Percentiles rank a stretch among this genome's conserved stretches.
These are phyloP conservation scores for Thryonomys swinderianus DNA, from an alignment of 2,113 vertebrate species.

Conservation along the genomic window DNA sequence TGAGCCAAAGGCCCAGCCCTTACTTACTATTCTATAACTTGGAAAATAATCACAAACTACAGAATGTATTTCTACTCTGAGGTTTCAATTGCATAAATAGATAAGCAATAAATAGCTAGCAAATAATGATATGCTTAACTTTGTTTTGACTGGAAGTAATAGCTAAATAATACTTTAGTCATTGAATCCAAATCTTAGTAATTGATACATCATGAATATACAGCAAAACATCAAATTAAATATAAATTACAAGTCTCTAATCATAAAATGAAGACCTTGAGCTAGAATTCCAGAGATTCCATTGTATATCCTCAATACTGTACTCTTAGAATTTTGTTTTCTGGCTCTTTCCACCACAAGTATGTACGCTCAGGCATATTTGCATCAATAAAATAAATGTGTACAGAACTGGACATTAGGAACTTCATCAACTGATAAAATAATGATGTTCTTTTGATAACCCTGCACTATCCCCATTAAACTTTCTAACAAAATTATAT, in stretches of 20 bases:
- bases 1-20: no score
- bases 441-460: background rate
- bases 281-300: background rate
- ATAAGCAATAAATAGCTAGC: background rate
- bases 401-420: background rate
- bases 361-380: background rate
- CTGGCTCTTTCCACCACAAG: background rate
- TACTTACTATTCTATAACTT: background rate
- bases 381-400: slow-evolving; percentile 9
- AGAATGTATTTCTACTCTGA: background rate
- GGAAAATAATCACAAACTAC: background rate
- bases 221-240: background rate
- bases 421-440: background rate
- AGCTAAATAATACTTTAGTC: background rate
- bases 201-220: background rate
- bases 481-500: background rate
- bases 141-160: background rate
- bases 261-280: background rate
- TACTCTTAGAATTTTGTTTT: background rate
- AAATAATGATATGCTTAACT: background rate
- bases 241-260: background rate
- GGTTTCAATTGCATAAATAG: background rate
- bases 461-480: background rate
- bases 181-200: background rate
- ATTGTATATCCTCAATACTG: background rate